Evolutionary conservation across 2,113 vertebrate species (phyloP).

Genomic region (chimpanzee (Pan troglodytes)): NHGRI_mPanTro3-v2.1_pri NC_086015.1:78371501-78372000

Average conservation of each 20-base stretch:
- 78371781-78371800: conserved; percentile 95
- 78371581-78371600: neutral
- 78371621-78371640: neutral
- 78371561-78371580: neutral
- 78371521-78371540: neutral
- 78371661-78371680: neutral
- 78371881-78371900: neutral
- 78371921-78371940: neutral
- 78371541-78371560: neutral
- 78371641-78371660: neutral
- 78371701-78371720: neutral
- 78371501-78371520: neutral
- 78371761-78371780: conserved; percentile 95
- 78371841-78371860: conserved; percentile 95
- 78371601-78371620: neutral
- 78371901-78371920: neutral
- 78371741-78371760: conserved; percentile 95
- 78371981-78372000: neutral
- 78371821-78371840: conserved; percentile 86
- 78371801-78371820: conserved; percentile 91
- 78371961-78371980: neutral
- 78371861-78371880: conserved; percentile 81
- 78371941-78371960: neutral
- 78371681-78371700: too few relatives aligned
- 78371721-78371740: conserved; percentile 88